Percentiles rank a stretch among this genome's conserved stretches.
Evolutionary conservation across 2,888 invertebrate species (phyloP).

Genomic region (Globia sparganii): DNA sequence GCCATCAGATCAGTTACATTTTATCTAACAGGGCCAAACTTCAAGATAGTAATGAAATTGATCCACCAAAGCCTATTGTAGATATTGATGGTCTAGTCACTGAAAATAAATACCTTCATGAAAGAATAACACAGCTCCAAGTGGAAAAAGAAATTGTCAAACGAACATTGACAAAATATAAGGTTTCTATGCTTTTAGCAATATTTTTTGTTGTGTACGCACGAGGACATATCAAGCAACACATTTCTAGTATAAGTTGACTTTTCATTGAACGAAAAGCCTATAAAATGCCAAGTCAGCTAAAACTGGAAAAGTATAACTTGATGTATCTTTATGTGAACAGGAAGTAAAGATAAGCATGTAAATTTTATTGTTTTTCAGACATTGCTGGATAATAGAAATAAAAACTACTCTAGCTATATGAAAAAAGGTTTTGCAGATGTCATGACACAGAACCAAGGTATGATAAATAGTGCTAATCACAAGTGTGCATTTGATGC

Average conservation of each 20-base stretch:
- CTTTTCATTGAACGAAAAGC: neutral
- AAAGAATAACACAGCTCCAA: constrained; percentile 94
- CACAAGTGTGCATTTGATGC: neutral
- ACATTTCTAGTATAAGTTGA: neutral
- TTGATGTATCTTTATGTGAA: neutral
- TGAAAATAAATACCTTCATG: constrained; percentile 96
- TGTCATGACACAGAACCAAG: constrained; percentile 95
- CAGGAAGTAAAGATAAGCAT: constrained; percentile 44
- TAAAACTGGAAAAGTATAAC: neutral
- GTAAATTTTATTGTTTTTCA: constrained; percentile 77
- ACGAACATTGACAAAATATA: constrained; percentile 93
- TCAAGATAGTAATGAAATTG: constrained; percentile 72
- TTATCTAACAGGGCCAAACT: constrained; percentile 86
- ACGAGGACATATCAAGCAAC: neutral
- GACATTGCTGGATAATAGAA: constrained; percentile 93
- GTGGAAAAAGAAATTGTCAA: constrained; percentile 94
- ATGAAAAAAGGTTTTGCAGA: constrained; percentile 93
- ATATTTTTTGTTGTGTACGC: neutral
- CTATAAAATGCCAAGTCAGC: neutral
- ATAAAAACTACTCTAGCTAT: constrained; percentile 93
- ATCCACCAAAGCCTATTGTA: constrained; percentile 89
- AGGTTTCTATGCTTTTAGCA: constrained; percentile 84
- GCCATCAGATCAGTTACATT: constrained; percentile 94
- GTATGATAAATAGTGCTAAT: constrained; percentile 78
- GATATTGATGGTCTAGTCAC: constrained; percentile 95